phyloP scores from a whole-genome alignment of 1,140 invertebrate genomes.

The Drosophila paulistorum region DNA sequence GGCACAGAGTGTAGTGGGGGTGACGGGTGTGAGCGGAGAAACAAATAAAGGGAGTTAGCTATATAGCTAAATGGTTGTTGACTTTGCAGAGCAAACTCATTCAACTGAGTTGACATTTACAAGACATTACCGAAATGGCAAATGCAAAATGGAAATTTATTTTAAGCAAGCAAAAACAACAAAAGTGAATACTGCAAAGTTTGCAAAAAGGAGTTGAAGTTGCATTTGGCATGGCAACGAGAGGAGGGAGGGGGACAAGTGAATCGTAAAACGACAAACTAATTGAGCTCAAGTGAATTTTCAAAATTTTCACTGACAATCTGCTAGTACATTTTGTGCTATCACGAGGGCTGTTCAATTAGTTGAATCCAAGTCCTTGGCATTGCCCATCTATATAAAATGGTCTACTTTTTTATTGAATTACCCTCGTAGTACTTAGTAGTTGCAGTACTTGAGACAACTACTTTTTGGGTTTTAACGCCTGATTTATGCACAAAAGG shows the following conservation, averaged over 20 bases:
- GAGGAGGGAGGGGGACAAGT: conserved; percentile 8
- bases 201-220: conserved; percentile 19
- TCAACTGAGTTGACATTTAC: conserved; percentile 45
- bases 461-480: conserved; percentile 37
- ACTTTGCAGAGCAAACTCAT: conserved; percentile 26
- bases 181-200: background rate
- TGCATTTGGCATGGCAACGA: background rate
- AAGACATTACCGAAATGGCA: conserved; percentile 53
- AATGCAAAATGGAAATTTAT: conserved; percentile 38
- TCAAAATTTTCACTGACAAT: conserved; percentile 22
- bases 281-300: conserved; percentile 45
- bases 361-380: too few species aligned
- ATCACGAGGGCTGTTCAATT: background rate
- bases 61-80: conserved; percentile 16
- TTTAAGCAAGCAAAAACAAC: conserved; percentile 28
- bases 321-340: background rate
- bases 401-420: background rate
- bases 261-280: conserved; percentile 49
- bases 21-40: background rate
- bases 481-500: conserved; percentile 44
- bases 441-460: conserved; percentile 48
- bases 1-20: background rate
- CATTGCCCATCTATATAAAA: too few species aligned
- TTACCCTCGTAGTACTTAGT: background rate
- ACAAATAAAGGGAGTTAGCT: background rate